Evolutionary conservation across 1,140 invertebrate species (phyloP).

Genomic region (Vollenhovia emeryi): DNA sequence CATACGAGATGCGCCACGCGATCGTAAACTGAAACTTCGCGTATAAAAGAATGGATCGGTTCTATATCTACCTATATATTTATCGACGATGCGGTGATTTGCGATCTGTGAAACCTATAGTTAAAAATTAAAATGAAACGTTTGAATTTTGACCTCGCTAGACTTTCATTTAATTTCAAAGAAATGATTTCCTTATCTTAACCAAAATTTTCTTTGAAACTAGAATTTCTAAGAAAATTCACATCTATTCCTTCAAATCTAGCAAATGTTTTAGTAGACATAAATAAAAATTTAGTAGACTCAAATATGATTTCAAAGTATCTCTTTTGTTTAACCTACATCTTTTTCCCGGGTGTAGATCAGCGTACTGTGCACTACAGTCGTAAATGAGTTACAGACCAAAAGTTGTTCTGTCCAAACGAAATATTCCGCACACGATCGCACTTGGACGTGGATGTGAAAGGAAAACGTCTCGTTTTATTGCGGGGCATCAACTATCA

Average conservation of each 20-base stretch:
- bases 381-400: background rate
- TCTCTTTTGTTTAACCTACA: too few species aligned
- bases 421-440: background rate
- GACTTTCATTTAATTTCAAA: too few species aligned
- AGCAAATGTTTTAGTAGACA: too few species aligned
- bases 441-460: background rate
- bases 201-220: too few species aligned
- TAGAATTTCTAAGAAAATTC: too few species aligned
- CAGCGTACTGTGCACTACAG: background rate
- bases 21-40: conserved; percentile 24
- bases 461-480: background rate
- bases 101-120: background rate
- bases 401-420: background rate
- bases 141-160: too few species aligned
- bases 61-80: background rate
- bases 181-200: too few species aligned
- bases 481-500: background rate
- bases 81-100: background rate
- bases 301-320: too few species aligned
- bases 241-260: too few species aligned
- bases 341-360: too few species aligned
- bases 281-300: too few species aligned
- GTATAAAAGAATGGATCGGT: background rate
- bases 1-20: background rate
- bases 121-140: too few species aligned